phyloP scores from a whole-genome alignment of 2,888 invertebrate species.

The Tipula lateralis region DNA sequence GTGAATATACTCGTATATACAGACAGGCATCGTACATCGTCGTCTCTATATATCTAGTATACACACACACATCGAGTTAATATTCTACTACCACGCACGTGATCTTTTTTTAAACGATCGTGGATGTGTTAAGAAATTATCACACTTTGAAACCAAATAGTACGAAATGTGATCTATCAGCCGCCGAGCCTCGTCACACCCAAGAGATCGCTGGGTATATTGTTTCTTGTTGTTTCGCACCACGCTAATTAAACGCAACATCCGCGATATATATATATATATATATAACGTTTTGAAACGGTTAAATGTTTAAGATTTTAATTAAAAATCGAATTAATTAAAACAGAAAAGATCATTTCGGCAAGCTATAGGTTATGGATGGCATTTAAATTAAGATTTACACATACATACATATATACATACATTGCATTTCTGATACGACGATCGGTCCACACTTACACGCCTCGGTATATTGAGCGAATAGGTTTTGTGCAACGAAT shows the following conservation, averaged over 20 bases:
- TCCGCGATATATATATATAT: no score
- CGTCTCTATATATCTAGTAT: background rate
- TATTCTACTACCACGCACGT: no score
- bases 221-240: no score
- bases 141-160: background rate
- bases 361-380: background rate
- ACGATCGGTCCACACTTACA: slow-evolving; percentile 34
- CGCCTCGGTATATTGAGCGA: slow-evolving; percentile 47
- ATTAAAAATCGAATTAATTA: background rate
- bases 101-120: background rate
- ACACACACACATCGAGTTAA: no score
- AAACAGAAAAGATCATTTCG: background rate
- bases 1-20: no score
- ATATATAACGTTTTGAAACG: background rate
- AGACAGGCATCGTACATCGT: background rate
- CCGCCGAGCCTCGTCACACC: no score
- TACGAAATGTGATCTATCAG: no score
- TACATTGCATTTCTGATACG: slow-evolving; percentile 27
- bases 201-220: no score
- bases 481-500: slow-evolving; percentile 47
- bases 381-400: background rate
- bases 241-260: no score
- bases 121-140: background rate
- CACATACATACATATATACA: background rate
- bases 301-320: background rate